Evolutionary conservation across 2,888 invertebrate species (phyloP), one percentile per base, ranked within the genome.

Genomic region (Luperina nickerlii): DNA sequence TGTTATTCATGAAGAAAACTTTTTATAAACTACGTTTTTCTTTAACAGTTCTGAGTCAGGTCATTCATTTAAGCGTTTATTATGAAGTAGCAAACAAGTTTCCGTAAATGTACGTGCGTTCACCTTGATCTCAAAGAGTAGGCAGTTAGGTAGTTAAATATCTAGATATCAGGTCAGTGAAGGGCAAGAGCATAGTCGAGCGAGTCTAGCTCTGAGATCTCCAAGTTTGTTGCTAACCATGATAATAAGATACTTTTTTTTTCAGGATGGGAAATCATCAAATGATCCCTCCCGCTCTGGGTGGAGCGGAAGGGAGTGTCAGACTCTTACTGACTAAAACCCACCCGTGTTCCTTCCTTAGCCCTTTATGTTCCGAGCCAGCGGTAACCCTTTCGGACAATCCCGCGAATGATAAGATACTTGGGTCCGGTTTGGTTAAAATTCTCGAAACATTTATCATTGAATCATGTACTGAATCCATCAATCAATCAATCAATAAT

Each of bases 111-210:
- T 65, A 24, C 0, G 27, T 68, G 0, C 6, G 38, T 69, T 82
- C 73, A 27, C 82, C 82, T 82, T 82, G 82, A 82, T 70, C 73
- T 73, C 60, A 73, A 66, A 63, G 38, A 42, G 24, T 65, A 1
- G 8, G 42, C 68, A 51, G 48, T 18, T 48, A 54, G 18, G 27
- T 27, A n/a, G 45, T 48, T 60, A 38, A 15, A 69, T 67, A 20
- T 32, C n/a, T 82, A 68, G 48, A 60, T 74, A 68, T 38, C 42
- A 71, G 83, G 71, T 83, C 57, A 79, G 57, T 67, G 71, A 79
- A 79, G 83, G 83, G 71, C 71, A 75, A 69, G 69, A 74, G 32
- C 60, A 45, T 27, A 3, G 48, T 15, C 24, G 48, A 60, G 72
- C 24, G 48, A 60, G 72, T 38, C 20, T 45, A 67, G 48, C 6